Evolutionary conservation across 2,113 vertebrate species (phyloP), one percentile per base, ranked within the genome.

Genomic region (Alaudala cheleensis): DNA sequence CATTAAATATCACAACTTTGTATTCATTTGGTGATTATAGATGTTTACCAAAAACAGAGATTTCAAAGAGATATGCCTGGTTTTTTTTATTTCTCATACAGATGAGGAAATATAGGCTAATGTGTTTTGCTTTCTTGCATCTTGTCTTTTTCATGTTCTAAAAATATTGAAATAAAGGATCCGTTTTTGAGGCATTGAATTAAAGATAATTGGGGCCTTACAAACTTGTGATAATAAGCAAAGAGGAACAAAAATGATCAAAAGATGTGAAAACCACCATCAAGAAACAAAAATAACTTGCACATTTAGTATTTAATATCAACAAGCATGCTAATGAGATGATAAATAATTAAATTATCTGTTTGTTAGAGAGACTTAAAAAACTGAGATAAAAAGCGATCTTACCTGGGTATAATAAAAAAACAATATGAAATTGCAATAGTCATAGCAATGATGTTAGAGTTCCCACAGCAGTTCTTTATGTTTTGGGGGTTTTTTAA

Each of bases 311-410:
- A 56, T 53, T 91, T 49, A 51, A 82, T 40, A 74, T 34, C 67
- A 71, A 42, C 57, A 88, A 74, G 57, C 40, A 88, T 91, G 39
- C 67, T 94, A 96, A 97, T 74, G 11, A 37, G 44, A 65, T 85
- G 23, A 95, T 92, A 95, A 94, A 96, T 95, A 95, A 96, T 96
- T 95, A 93, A 96, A 88, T 84, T 85, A 72, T 33, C 40, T 93
- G 65, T 25, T 80, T 81, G 14, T 65, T 87, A 37, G 45, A 88
- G 31, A 85, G 76, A 78, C 42, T 26, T 64, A 45, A 73, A 74
- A 87, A 95, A 49, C 1, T 2, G 6, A 73, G 28, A 71, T 16
- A 94, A 95, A 91, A 92, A 20, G 3, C 33, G 12, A 5, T 60
- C 21, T 96, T 85, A 53, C 45, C 19, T 86, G 14, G 3, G 8